phyloP scores from a whole-genome alignment of 1,140 invertebrate genomes.

The Hydropsyche tenuis region DNA sequence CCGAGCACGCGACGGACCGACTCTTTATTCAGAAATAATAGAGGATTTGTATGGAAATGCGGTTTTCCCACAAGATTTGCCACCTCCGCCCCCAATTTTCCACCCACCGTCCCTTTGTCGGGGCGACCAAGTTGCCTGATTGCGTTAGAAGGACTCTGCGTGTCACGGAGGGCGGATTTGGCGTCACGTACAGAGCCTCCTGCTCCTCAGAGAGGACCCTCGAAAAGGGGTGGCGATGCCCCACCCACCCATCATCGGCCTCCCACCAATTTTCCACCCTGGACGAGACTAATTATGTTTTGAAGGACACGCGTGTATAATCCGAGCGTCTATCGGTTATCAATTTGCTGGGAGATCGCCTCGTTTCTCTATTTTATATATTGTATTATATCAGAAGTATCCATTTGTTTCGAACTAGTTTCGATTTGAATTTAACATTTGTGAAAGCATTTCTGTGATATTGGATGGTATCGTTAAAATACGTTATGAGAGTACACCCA shows the following conservation, averaged over 20 bases:
- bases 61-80: slow-evolving; percentile 47
- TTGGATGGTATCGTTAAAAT: too few relatives aligned
- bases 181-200: slow-evolving; percentile 32
- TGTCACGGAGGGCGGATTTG: slow-evolving; percentile 41
- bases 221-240: background rate
- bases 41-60: slow-evolving; percentile 47
- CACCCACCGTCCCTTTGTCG: background rate
- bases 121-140: slow-evolving; percentile 32
- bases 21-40: slow-evolving; percentile 46
- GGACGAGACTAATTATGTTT: slow-evolving; percentile 32
- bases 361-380: background rate
- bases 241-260: background rate
- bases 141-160: slow-evolving; percentile 46
- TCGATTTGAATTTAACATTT: too few relatives aligned
- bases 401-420: too few relatives aligned
- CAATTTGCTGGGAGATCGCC: slow-evolving; percentile 28
- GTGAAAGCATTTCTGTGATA: too few relatives aligned
- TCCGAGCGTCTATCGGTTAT: slow-evolving; percentile 28
- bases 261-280: background rate
- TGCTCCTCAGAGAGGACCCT: background rate
- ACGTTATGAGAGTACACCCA: too few relatives aligned
- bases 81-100: background rate
- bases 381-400: background rate
- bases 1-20: too few relatives aligned
- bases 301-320: slow-evolving; percentile 31